Base-by-base conservation (phyloP, 2,888 invertebrate species). In the Micropterix aruncella region DNA sequence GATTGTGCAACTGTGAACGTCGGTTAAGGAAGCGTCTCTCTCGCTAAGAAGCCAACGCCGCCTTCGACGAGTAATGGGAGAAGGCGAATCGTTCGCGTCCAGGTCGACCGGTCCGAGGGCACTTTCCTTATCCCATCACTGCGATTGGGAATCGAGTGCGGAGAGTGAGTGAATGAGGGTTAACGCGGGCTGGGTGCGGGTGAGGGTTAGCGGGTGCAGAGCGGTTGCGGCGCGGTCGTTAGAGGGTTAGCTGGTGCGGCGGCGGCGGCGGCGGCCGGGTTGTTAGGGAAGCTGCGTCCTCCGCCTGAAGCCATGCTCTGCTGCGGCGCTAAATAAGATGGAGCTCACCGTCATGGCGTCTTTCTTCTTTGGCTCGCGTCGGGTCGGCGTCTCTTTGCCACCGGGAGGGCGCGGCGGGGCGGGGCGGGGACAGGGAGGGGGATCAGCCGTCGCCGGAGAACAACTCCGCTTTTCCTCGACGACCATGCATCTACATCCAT, bases 101-200 rank as follows among this genome's bases (percentile, higher is more conserved):
- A 14, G 5, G 14, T 9, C 39, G 60, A 60, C 57, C 59, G 65
- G 60, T 63, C 60, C 62, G 78, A 78, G 79, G 79, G 79, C 79
- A 76, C 75, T 77, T 79, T 79, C 79, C 80, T 79, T 79, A 79
- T 80, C 80, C 79, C 79, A 79, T 78, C 74, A 76, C 77, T 64
- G 42, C 43, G 56, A 56, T 62, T 59, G 55, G 56, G 60, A 60
- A 54, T 54, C 65, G 62, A 57, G 64, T 62, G 60, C 55, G 57
- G 54, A 70, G 45, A 53, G 62, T 70, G 69, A 70, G 60, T 60
- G 52, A 59, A 46, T 68, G 52, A 70, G 66, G 65, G 57, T 66
- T 67, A 56, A 63, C 60, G 66, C 68, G 66, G 55, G 53, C 56
- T 57, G 62, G 60, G 64, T 52, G 58, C 3, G 4, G 3, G 37